These are phyloP conservation scores for Clivina fossor DNA, from an alignment of 2,888 invertebrate genomes.

Conservation along the genomic window DNA sequence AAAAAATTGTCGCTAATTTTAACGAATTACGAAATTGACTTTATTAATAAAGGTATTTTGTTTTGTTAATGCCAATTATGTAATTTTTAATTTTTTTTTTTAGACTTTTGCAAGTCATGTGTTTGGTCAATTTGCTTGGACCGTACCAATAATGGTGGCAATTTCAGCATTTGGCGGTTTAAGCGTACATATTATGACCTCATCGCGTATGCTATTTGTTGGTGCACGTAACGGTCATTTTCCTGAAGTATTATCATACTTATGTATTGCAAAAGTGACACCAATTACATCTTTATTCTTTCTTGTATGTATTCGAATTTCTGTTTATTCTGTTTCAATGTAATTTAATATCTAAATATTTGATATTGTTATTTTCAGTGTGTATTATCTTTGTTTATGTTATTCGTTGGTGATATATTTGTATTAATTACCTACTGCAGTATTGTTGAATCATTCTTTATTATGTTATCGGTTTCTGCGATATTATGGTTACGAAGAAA, in stretches of 20 bases:
- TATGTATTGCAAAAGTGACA: conserved; percentile 73
- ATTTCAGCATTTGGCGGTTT: conserved; percentile 91
- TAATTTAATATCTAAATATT: no score
- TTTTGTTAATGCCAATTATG: conserved; percentile 27
- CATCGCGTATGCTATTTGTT: conserved; percentile 88
- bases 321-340: no score
- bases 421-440: conserved; percentile 88
- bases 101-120: conserved; percentile 83
- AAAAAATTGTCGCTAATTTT: neutral
- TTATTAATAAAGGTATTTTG: no score
- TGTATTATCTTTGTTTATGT: conserved; percentile 78
- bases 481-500: conserved; percentile 82
- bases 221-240: conserved; percentile 90
- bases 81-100: conserved; percentile 41
- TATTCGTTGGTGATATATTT: conserved; percentile 81
- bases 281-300: conserved; percentile 82
- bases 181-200: conserved; percentile 94
- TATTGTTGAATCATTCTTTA: conserved; percentile 91
- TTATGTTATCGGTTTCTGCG: conserved; percentile 82
- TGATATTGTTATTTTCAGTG: conserved; percentile 74
- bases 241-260: conserved; percentile 76
- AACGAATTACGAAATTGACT: neutral
- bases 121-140: conserved; percentile 73
- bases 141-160: conserved; percentile 90
- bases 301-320: conserved; percentile 61